A percentile compares a stretch with the other conserved stretches of the same genome.
Conservation (phyloP, 2,113 vertebrate genomes). For the Crypturellus undulatus region DNA sequence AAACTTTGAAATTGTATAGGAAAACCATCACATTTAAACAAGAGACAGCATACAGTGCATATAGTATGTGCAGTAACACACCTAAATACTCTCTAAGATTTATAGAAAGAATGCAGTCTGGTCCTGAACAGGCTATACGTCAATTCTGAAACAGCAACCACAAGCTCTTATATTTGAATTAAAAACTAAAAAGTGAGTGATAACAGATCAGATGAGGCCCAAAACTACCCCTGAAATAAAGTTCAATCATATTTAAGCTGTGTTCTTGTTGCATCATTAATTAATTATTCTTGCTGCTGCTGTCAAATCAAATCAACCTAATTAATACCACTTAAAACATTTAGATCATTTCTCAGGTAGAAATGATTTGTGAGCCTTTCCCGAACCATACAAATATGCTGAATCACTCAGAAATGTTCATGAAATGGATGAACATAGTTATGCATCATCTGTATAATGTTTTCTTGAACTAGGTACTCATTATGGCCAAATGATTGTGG, state of each 20-base stretch:
- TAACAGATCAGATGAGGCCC: neutral
- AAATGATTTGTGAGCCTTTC: neutral
- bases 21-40: neutral
- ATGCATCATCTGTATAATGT: neutral
- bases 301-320: neutral
- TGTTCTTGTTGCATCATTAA: neutral
- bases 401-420: neutral
- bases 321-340: neutral
- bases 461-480: neutral
- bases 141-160: neutral
- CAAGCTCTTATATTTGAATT: neutral
- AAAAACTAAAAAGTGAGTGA: accelerated
- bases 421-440: neutral
- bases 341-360: neutral
- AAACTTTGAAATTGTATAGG: neutral
- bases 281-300: neutral
- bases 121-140: neutral
- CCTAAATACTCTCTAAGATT: neutral
- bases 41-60: neutral
- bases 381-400: neutral
- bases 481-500: neutral
- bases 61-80: neutral
- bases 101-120: neutral
- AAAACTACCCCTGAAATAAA: neutral
- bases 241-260: neutral